These are phyloP conservation scores for Conchocele bisecta DNA, from an alignment of 2,888 invertebrate species.

Conservation along the genomic window DNA sequence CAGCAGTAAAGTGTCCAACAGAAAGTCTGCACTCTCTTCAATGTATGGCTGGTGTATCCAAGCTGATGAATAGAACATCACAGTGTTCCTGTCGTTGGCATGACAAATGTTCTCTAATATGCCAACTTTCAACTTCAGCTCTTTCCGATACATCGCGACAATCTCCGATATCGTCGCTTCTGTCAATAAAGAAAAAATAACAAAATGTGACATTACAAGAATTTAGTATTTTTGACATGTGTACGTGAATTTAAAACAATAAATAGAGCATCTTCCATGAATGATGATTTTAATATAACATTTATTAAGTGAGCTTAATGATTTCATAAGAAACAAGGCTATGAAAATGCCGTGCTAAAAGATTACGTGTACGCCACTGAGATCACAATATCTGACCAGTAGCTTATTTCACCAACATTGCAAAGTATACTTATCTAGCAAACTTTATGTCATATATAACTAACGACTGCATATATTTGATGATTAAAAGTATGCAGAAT, in stretches of 20 bases:
- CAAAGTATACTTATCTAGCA: no score
- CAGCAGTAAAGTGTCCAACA: constrained; percentile 73
- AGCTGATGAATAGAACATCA: constrained; percentile 83
- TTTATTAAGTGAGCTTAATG: no score
- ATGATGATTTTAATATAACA: no score
- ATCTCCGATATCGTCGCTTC: constrained; percentile 64
- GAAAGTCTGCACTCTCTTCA: constrained; percentile 47
- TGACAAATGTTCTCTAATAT: constrained; percentile 84
- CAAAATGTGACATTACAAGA: neutral
- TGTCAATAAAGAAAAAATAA: constrained; percentile 55
- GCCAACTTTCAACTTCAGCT: constrained; percentile 82
- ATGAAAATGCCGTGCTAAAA: no score
- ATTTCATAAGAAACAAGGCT: no score
- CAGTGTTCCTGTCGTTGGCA: constrained; percentile 80
- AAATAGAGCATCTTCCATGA: no score
- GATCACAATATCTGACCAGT: no score
- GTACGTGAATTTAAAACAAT: neutral
- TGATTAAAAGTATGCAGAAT: no score
- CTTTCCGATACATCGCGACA: constrained; percentile 82
- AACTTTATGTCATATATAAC: no score
- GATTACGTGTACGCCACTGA: no score
- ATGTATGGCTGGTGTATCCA: constrained; percentile 84
- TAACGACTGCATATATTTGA: no score
- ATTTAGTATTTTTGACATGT: neutral
- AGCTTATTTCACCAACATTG: no score